Evolutionary conservation across 2,888 invertebrate species (phyloP).

Genomic region (Holacanthella duospinosa): DNA sequence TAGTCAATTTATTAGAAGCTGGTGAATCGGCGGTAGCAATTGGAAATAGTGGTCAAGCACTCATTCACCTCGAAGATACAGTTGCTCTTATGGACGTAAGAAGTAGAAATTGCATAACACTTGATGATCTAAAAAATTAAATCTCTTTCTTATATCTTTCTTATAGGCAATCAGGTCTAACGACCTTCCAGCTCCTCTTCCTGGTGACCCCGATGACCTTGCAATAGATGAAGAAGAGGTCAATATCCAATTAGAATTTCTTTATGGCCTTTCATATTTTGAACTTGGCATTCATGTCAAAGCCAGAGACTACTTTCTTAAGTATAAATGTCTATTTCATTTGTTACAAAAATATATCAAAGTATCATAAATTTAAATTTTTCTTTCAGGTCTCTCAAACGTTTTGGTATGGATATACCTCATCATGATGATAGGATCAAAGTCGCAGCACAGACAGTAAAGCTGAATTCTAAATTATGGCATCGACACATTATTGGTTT

Average conservation of each 20-base stretch:
- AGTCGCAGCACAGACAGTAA: conserved; percentile 8
- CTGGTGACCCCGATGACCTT: conserved; percentile 28
- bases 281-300: conserved; percentile 26
- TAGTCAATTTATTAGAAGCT: conserved; percentile 27
- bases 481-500: background rate
- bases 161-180: conserved; percentile 18
- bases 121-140: background rate
- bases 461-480: conserved; percentile 19
- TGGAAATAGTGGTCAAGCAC: conserved; percentile 30
- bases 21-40: conserved; percentile 28
- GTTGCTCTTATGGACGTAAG: conserved; percentile 17
- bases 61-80: conserved; percentile 32
- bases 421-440: conserved; percentile 11
- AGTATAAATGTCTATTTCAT: conserved; percentile 6
- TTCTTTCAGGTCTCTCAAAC: conserved; percentile 5
- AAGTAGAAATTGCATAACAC: too few species aligned
- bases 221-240: conserved; percentile 22
- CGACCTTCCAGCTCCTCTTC: conserved; percentile 19
- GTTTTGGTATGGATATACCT: conserved; percentile 16
- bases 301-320: conserved; percentile 21
- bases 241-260: conserved; percentile 25
- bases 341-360: background rate
- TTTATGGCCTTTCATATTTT: conserved; percentile 30
- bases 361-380: too few species aligned
- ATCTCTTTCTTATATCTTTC: background rate